Conservation (phyloP, 2,888 invertebrate species). For the Nymphalis c-album region DNA sequence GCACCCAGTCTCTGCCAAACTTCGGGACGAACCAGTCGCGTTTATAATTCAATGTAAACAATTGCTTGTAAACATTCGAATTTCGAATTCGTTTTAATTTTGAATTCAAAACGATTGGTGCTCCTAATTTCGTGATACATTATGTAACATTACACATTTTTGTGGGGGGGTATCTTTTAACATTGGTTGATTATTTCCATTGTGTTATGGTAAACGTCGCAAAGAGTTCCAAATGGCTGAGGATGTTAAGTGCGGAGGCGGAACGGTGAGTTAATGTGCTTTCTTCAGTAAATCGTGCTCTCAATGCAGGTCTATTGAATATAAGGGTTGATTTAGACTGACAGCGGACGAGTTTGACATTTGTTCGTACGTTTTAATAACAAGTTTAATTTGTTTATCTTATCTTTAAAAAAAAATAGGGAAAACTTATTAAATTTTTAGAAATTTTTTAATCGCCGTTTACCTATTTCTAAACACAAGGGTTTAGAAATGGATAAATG, state of each 20-base stretch:
- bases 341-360: not conserved
- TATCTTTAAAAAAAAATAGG: no score
- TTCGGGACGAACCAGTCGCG: conserved; percentile 56
- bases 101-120: not conserved
- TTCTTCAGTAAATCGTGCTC: conserved; percentile 6
- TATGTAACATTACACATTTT: conserved; percentile 2
- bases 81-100: conserved; percentile 25
- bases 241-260: conserved; percentile 62
- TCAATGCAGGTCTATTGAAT: not conserved
- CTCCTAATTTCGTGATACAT: conserved; percentile 4
- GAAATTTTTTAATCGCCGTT: no score
- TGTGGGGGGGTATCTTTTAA: not conserved
- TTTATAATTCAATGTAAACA: conserved; percentile 49
- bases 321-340: not conserved
- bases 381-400: no score
- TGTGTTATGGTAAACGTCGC: conserved; percentile 48
- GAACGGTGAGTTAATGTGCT: conserved; percentile 57
- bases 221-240: conserved; percentile 56
- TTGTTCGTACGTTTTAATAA: not conserved
- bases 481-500: no score
- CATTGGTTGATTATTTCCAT: not conserved
- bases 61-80: conserved; percentile 40
- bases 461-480: no score
- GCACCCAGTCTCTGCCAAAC: conserved; percentile 67
- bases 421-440: no score